A percentile compares a stretch with the other conserved stretches of the same genome.
Conservation (phyloP, 2,797 vertebrate species). For the Ptychobarbus kaznakovi region DNA sequence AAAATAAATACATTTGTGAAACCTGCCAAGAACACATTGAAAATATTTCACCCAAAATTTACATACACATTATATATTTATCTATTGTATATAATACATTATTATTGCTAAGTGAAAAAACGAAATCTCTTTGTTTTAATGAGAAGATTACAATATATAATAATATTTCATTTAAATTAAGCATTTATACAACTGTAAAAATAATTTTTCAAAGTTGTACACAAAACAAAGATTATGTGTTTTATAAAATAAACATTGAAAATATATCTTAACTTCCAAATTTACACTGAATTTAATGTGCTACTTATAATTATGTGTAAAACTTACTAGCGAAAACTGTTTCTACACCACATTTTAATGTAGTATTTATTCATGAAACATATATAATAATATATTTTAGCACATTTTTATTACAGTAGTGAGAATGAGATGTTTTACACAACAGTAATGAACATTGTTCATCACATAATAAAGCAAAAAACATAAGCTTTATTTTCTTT, state of each 20-base stretch:
- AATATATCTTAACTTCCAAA: neutral
- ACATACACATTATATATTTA: neutral
- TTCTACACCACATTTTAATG: neutral
- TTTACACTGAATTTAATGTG: neutral
- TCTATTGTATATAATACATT: neutral
- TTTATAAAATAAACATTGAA: neutral
- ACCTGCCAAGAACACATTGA: neutral
- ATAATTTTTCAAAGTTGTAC: neutral
- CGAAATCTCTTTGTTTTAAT: neutral
- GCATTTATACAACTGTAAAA: neutral
- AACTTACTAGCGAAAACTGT: neutral
- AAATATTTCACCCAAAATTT: neutral
- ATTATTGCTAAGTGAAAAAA: neutral
- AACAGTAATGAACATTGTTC: neutral
- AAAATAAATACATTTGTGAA: neutral
- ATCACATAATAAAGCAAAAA: neutral
- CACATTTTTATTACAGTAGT: neutral
- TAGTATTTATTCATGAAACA: neutral
- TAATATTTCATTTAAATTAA: neutral
- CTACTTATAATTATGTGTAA: neutral
- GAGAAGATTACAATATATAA: neutral
- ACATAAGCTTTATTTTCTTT: too few species aligned
- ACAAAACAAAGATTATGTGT: neutral
- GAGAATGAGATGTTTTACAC: neutral
- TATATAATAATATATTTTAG: neutral